Base-by-base conservation (phyloP, 2,797 vertebrate genomes). In the Glyptemys insculpta region DNA sequence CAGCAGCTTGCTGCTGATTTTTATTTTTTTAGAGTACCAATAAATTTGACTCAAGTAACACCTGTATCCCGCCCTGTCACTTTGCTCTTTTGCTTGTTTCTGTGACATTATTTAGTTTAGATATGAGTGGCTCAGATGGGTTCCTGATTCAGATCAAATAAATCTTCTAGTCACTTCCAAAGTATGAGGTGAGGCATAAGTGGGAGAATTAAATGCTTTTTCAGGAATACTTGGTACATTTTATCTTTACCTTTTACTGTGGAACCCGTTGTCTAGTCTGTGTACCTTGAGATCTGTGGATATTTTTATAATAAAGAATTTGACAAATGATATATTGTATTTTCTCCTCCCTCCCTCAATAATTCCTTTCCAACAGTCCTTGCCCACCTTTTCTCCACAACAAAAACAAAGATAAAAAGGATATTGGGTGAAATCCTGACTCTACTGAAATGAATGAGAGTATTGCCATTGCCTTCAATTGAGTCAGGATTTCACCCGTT, bases 41-140 rank as follows among this genome's bases (percentile, higher is more conserved):
- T 19, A 4, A 2, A 62, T 93, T 83, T 89, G 19, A 34, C 5
- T 83, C 19, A 37, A 72, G 37, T 19, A 37, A 10, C 5, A 72
- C 5, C n/a, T 72, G 37, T 86, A 12, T 4, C 86, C 14, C 56
- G 53, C 7, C 3, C 2, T 21, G 7, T 79, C 8, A n/a, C 21
- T 21, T 91, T 88, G 21, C 82, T 3, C 21, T 92, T 92, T 83
- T 81, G 18, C 59, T 50, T 74, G 18, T 49, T 0, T 19, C 62
- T 83, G 0, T 37, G n/a, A 21, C 31, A 8, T 9, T 14, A 16
- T 11, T 21, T 54, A 89, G 81, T 0, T 0, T 3, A 7, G 34
- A 59, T 8, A 37, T 85, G 91, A 95, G 50, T 41, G 84, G 50
- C 4, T 86, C 3, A 0, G 47, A 2, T 37, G 86, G 8, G 29